These are phyloP conservation scores for Isichthys henryi DNA, from an alignment of 2,113 vertebrate genomes.

Conservation along the genomic window DNA sequence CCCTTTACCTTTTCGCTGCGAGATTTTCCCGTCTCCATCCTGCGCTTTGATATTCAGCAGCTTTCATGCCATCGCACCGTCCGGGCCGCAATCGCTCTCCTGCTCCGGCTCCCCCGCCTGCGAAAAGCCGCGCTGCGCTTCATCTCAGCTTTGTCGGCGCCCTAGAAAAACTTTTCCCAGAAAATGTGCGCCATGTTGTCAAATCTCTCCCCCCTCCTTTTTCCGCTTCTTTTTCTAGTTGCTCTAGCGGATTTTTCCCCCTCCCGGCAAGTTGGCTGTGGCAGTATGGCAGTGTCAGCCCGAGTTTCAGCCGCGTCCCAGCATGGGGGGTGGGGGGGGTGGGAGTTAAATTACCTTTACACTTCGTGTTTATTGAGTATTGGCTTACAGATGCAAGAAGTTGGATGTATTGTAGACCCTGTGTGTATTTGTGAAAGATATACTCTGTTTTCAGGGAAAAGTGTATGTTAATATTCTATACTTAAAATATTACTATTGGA, in stretches of 20 bases:
- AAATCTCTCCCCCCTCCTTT: conserved; percentile 40
- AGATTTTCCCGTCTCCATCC: conserved; percentile 59
- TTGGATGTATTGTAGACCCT: not conserved
- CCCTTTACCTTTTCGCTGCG: conserved; percentile 61
- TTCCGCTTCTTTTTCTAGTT: conserved; percentile 41
- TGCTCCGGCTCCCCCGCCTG: not conserved
- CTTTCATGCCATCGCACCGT: conserved; percentile 52
- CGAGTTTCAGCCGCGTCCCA: conserved; percentile 40
- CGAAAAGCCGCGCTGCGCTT: conserved; percentile 1
- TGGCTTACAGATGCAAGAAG: not conserved
- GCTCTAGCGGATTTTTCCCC: conserved; percentile 45
- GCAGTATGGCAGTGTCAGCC: conserved; percentile 11
- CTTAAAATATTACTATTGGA: not conserved
- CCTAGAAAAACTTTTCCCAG: conserved; percentile 39
- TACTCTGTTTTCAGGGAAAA: not conserved
- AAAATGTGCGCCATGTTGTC: conserved; percentile 61
- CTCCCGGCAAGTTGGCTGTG: conserved; percentile 38
- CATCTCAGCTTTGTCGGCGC: conserved; percentile 8
- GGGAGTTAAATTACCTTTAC: conserved; percentile 54
- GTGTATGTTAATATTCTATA: not conserved
- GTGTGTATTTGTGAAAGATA: not conserved
- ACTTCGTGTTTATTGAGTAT: not conserved
- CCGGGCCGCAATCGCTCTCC: not conserved
- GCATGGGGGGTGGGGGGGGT: conserved; percentile 45
- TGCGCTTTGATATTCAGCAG: conserved; percentile 47